Conservation (phyloP, 1,140 invertebrate species). For the Tetragnatha versicolor region DNA sequence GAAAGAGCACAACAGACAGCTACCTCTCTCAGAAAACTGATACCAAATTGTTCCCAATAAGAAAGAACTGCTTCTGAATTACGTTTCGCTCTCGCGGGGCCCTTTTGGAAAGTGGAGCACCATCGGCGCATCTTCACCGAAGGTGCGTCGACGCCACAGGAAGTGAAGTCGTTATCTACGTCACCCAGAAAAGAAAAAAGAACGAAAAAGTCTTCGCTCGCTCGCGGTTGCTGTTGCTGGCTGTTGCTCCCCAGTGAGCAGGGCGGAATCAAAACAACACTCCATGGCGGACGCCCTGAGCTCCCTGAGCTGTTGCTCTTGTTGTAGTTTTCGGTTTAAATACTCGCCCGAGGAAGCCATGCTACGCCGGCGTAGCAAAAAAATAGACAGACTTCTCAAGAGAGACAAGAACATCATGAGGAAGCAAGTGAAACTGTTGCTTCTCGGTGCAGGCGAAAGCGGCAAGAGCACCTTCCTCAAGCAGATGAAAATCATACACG, state of each 20-base stretch:
- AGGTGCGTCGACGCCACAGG: neutral
- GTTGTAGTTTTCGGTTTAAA: conserved; percentile 42
- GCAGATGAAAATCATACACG: conserved; percentile 99
- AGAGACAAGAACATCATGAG: conserved; percentile 71
- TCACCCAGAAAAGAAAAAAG: neutral
- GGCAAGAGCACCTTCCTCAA: conserved; percentile 98
- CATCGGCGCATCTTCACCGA: neutral
- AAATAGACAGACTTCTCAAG: conserved; percentile 82
- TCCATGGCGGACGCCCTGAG: conserved; percentile 23
- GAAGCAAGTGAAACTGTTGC: conserved; percentile 78
- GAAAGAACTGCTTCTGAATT: too few relatives aligned
- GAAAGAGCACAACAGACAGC: too few relatives aligned
- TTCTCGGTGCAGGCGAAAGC: conserved; percentile 89
- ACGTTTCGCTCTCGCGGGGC: too few relatives aligned
- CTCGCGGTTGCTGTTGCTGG: too few relatives aligned
- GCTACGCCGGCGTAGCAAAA: conserved; percentile 70
- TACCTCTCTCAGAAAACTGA: too few relatives aligned
- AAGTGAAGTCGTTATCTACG: conserved; percentile 16
- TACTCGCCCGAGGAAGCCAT: conserved; percentile 41
- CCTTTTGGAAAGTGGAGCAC: neutral
- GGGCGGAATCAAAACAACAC: conserved; percentile 29
- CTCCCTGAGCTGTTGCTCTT: conserved; percentile 16
- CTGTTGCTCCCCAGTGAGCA: neutral
- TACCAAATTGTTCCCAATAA: too few relatives aligned
- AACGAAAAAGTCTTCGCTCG: neutral